Evolutionary conservation across 1,140 invertebrate species (phyloP).

Genomic region (Hormaphis cornu): DNA sequence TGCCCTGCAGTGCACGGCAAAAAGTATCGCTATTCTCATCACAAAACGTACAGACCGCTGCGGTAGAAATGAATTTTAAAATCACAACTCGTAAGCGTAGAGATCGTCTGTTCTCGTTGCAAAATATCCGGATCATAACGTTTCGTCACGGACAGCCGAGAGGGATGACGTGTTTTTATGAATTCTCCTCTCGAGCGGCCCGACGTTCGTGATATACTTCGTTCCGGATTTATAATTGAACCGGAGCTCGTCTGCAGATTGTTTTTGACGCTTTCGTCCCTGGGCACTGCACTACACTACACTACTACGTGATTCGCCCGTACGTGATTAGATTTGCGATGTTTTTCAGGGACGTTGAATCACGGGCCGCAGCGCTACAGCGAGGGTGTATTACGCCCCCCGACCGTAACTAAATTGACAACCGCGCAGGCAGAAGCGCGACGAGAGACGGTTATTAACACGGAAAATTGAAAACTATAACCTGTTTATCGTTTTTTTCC

Average conservation of each 20-base stretch:
- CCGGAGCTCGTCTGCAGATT: background rate
- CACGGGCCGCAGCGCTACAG: background rate
- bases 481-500: constrained; percentile 6
- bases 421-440: background rate
- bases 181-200: background rate
- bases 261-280: constrained; percentile 12
- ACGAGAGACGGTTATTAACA: background rate
- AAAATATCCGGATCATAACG: too few relatives aligned
- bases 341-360: constrained; percentile 17
- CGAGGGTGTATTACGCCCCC: background rate
- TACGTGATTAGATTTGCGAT: constrained; percentile 29
- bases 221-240: background rate
- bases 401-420: background rate
- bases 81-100: too few relatives aligned
- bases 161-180: constrained; percentile 6
- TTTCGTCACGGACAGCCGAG: background rate
- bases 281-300: too few relatives aligned
- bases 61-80: too few relatives aligned
- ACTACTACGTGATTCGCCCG: too few relatives aligned
- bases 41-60: too few relatives aligned
- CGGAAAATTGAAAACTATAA: constrained; percentile 23
- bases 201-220: background rate
- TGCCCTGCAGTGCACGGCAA: too few relatives aligned
- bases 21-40: too few relatives aligned
- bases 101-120: too few relatives aligned